Evolutionary conservation across 1,140 invertebrate species (phyloP).

Genomic region (Glossosoma conforme): DNA sequence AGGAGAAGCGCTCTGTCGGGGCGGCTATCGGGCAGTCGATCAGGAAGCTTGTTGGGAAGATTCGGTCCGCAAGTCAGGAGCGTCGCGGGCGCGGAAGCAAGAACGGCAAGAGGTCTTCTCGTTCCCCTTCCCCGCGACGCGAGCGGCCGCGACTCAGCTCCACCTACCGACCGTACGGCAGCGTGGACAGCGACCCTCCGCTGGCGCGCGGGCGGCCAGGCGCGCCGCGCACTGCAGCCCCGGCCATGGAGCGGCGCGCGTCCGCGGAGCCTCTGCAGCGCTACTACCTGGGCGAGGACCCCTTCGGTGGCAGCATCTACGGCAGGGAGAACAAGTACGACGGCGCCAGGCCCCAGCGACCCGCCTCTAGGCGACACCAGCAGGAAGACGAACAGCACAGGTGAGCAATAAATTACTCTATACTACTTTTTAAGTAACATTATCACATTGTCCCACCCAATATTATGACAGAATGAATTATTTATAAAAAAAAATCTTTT

Average conservation of each 20-base stretch:
- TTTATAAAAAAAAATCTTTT: no score
- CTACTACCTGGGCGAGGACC: conserved; percentile 79
- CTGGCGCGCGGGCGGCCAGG: conserved; percentile 34
- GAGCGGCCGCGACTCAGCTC: conserved; percentile 46
- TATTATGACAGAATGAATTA: no score
- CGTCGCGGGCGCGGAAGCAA: conserved; percentile 58
- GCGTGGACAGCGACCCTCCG: conserved; percentile 46
- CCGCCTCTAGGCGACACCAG: conserved; percentile 33
- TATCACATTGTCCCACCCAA: no score
- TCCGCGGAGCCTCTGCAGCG: conserved; percentile 58
- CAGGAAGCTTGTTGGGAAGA: conserved; percentile 70
- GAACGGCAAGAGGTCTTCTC: conserved; percentile 46
- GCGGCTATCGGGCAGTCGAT: conserved; percentile 65
- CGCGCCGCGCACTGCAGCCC: conserved; percentile 13
- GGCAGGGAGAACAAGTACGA: conserved; percentile 74
- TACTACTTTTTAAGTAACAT: no score
- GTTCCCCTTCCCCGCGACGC: conserved; percentile 43
- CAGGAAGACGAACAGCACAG: conserved; percentile 38
- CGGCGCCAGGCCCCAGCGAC: conserved; percentile 49
- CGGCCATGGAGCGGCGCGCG: conserved; percentile 34
- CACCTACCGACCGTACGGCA: conserved; percentile 47
- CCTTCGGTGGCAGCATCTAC: conserved; percentile 73
- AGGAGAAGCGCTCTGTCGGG: conserved; percentile 51
- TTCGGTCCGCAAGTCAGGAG: conserved; percentile 68
- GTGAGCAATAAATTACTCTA: no score